Evolutionary conservation across 1,140 invertebrate genomes (phyloP).

Genomic region (Leucophenga varia): DNA sequence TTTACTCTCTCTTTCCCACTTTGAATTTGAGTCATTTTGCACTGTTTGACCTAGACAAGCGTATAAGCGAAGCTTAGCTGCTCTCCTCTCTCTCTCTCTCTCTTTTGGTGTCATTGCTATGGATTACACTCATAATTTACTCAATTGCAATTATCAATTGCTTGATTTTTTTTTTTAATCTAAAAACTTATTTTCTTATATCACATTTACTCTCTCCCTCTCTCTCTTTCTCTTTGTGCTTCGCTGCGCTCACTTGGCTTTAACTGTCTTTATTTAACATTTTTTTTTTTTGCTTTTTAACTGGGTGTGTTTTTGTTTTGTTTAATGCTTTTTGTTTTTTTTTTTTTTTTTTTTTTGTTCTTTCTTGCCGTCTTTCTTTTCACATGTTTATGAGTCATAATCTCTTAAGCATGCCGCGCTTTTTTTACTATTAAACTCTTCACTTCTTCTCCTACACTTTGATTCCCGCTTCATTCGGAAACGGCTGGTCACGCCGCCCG

Average conservation of each 20-base stretch:
- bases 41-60: slow-evolving; percentile 26
- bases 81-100: slow-evolving; percentile 3
- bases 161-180: too few relatives aligned
- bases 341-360: background rate
- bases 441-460: too few relatives aligned
- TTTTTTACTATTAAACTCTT: too few relatives aligned
- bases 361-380: background rate
- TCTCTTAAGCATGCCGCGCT: too few relatives aligned
- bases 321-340: background rate
- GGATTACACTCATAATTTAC: too few relatives aligned
- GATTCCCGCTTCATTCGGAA: too few relatives aligned
- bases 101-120: too few relatives aligned
- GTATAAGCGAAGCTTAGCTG: slow-evolving; percentile 17
- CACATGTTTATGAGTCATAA: background rate
- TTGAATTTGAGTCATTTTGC: slow-evolving; percentile 5
- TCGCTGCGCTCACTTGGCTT: background rate
- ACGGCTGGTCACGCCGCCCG: too few relatives aligned
- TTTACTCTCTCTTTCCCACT: too few relatives aligned
- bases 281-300: background rate
- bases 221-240: background rate
- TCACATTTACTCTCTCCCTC: too few relatives aligned
- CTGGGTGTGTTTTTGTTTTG: background rate
- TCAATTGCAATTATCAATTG: too few relatives aligned
- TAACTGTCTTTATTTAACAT: background rate
- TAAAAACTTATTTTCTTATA: too few relatives aligned